phyloP scores from a whole-genome alignment of 2,888 invertebrate genomes.

The Drosophila ustulata region DNA sequence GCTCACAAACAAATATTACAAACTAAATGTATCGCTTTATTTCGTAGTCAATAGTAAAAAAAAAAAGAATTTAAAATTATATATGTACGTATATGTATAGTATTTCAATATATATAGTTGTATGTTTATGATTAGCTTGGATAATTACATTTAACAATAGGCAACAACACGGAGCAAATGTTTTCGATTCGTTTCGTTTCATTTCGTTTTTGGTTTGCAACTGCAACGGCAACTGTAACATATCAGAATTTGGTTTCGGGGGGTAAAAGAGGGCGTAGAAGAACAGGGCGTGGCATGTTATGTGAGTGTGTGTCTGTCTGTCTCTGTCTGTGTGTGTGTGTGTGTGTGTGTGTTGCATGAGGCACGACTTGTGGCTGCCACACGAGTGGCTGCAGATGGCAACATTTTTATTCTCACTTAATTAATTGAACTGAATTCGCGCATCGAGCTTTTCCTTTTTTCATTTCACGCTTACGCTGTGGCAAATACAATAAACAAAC shows the following conservation, averaged over 20 bases:
- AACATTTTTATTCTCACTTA: conserved; percentile 39
- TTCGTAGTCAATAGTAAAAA: conserved; percentile 1
- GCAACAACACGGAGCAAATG: conserved; percentile 77
- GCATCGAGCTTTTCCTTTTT: too few species aligned
- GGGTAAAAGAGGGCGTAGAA: conserved; percentile 11
- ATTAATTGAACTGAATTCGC: conserved; percentile 55
- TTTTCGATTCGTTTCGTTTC: conserved; percentile 7
- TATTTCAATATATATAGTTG: background rate
- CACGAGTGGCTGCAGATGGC: conserved; percentile 1
- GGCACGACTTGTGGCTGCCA: conserved; percentile 53
- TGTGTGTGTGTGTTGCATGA: conserved; percentile 49
- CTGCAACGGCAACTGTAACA: conserved; percentile 53
- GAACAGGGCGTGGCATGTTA: conserved; percentile 43
- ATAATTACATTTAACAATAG: conserved; percentile 70
- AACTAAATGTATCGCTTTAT: conserved; percentile 14
- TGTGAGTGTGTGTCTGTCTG: conserved; percentile 18
- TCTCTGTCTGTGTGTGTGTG: conserved; percentile 20
- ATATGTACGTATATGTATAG: conserved; percentile 29
- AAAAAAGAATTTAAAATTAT: conserved; percentile 27
- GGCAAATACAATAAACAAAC: conserved; percentile 18
- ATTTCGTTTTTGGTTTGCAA: conserved; percentile 26
- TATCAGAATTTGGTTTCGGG: conserved; percentile 11
- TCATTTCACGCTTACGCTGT: conserved; percentile 11
- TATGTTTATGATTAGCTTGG: conserved; percentile 8
- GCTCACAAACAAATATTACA: conserved; percentile 26